Conservation (phyloP, 2,888 invertebrate species). For the Resseliella maxima region DNA sequence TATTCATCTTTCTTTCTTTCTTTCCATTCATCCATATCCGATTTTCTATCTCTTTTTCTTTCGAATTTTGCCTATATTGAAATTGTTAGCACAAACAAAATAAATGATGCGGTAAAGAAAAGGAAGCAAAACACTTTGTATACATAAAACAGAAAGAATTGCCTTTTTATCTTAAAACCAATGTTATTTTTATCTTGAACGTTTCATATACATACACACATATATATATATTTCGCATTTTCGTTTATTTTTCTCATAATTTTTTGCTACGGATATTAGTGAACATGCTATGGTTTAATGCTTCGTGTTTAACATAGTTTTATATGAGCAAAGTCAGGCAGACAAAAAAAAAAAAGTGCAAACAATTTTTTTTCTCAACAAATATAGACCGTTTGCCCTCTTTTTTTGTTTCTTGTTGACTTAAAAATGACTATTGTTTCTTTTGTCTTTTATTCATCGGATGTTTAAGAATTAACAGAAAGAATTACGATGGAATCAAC, state of each 20-base stretch:
- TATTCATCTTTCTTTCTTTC: too few species aligned
- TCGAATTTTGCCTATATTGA: too few species aligned
- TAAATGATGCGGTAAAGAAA: not conserved
- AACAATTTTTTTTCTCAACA: too few species aligned
- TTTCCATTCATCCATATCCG: too few species aligned
- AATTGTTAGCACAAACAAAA: too few species aligned
- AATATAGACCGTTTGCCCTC: not conserved
- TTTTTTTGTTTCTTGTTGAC: not conserved
- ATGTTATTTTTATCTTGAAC: conserved; percentile 26
- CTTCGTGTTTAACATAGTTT: not conserved
- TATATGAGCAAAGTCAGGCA: not conserved
- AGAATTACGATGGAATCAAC: not conserved
- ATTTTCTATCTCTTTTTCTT: too few species aligned
- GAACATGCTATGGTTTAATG: not conserved
- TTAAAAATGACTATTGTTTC: not conserved
- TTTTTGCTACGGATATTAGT: not conserved
- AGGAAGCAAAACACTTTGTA: not conserved
- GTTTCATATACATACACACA: not conserved
- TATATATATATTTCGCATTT: not conserved
- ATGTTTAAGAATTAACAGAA: not conserved
- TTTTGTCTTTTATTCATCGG: not conserved
- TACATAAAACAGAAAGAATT: not conserved
- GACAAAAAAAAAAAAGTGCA: too few species aligned
- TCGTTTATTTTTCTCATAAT: not conserved
- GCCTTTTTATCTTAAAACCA: conserved; percentile 5